A percentile compares a stretch with the other conserved stretches of the same genome.
These are phyloP conservation scores for Sarcophaga peregrina DNA, from an alignment of 1,140 invertebrate species.

Conservation along the genomic window DNA sequence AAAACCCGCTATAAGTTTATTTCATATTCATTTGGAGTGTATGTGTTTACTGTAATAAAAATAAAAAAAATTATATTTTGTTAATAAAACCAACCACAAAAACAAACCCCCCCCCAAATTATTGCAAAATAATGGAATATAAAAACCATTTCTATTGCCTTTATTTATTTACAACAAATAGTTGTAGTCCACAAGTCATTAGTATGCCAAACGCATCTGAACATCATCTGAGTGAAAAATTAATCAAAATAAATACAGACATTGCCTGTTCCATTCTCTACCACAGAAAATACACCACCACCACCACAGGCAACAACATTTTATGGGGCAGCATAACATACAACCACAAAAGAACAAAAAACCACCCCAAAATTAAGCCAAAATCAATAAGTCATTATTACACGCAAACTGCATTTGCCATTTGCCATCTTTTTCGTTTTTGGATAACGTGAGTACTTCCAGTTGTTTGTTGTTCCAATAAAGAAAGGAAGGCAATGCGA, in stretches of 20 bases:
- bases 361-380: not conserved
- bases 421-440: not conserved
- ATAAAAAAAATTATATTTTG: no score
- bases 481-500: not conserved
- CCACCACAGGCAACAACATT: not conserved
- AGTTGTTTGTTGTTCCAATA: not conserved
- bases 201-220: slow-evolving; percentile 7
- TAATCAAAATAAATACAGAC: slow-evolving; percentile 17
- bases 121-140: not conserved
- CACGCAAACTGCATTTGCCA: not conserved
- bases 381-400: not conserved
- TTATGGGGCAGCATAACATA: not conserved
- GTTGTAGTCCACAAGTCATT: not conserved
- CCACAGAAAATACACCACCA: not conserved
- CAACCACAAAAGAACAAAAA: not conserved
- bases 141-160: not conserved
- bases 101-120: not conserved
- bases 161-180: not conserved
- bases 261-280: not conserved
- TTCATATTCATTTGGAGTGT: no score
- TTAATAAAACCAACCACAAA: not conserved
- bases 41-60: no score
- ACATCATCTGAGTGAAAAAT: slow-evolving; percentile 9
- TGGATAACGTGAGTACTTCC: no score
- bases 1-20: no score